Conservation (phyloP, 2,888 invertebrate species). For the Scaptomyza reducta region DNA sequence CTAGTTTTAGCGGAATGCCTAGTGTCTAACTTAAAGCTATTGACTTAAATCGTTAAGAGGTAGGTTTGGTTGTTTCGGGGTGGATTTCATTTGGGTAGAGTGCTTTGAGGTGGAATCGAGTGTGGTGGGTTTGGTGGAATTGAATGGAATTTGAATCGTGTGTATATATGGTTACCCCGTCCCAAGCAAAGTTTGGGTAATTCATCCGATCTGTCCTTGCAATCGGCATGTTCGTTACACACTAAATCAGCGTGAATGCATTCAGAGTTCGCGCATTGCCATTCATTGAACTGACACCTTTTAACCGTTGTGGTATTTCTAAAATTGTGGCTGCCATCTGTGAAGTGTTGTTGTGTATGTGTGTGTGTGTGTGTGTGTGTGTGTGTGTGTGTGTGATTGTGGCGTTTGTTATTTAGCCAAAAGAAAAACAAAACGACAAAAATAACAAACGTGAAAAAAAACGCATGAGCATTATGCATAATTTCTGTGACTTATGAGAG, state of each 20-base stretch:
- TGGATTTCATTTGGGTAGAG: conserved; percentile 2
- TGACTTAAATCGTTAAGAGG: not conserved
- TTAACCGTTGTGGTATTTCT: conserved; percentile 44
- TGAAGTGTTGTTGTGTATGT: conserved; percentile 21
- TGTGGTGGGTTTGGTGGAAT: not conserved
- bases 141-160: conserved; percentile 24
- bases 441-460: conserved; percentile 34
- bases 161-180: conserved; percentile 70
- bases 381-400: conserved; percentile 11
- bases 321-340: conserved; percentile 40
- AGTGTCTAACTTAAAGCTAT: conserved; percentile 34
- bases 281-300: conserved; percentile 83
- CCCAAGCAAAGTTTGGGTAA: conserved; percentile 71
- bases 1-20: conserved; percentile 11
- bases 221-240: conserved; percentile 87
- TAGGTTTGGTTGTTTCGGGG: conserved; percentile 1
- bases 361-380: conserved; percentile 20
- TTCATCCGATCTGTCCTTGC: conserved; percentile 87
- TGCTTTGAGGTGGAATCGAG: conserved; percentile 1
- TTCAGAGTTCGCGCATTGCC: conserved; percentile 87
- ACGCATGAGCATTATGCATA: conserved; percentile 26
- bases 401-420: conserved; percentile 31
- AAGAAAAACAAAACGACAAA: conserved; percentile 32
- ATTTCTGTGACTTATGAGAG: conserved; percentile 14
- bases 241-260: conserved; percentile 86